Evolutionary conservation across 2,797 vertebrate genomes (phyloP), one percentile per base, ranked within the genome.

Genomic region (Distichodus sexfasciatus): DNA sequence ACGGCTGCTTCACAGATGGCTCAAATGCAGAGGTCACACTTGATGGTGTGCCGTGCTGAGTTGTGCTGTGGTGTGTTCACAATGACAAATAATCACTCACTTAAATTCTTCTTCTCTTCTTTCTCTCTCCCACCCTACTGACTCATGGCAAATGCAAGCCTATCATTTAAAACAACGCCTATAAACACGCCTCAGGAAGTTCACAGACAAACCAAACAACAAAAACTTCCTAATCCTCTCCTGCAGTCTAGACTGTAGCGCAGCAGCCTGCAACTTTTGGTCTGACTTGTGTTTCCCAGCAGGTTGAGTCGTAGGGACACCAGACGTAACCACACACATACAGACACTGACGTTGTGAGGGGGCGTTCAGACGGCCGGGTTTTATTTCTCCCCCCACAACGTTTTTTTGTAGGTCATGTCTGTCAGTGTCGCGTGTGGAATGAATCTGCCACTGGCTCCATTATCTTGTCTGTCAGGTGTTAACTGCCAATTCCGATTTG

Each of bases 401-500:
- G 31, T 26, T 48, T 57, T 77, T 79, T 81, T 78, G 71, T 71
- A 62, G 26, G 3, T 48, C 46, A 67, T 71, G 74, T 53, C 67
- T 76, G 77, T 26, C 75, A 75, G 57, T 73, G 31, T 55, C 66
- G 63, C 74, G 68, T 72, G 54, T 62, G 71, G 75, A 71, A 79
- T 78, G 75, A 55, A 78, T 78, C 65, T 82, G 81, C 81, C 82
- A 81, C 71, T 82, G 80, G 66, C 43, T 74, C 71, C 75, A 84
- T 76, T 75, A 70, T 48, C 57, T 21, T 71, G 61, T 71, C 77
- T 83, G 76, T 82, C 79, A 74, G 74, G 69, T 78, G 71, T 75
- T 29, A 81, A 68, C 82, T 77, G 69, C 55, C 75, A 15, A 79
- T 83, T 85, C 62, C 6, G 64, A 82, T 81, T 82, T 86, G 85